Evolutionary conservation across 2,797 vertebrate genomes (phyloP).

Genomic region (Tarsius wallacei): DNA sequence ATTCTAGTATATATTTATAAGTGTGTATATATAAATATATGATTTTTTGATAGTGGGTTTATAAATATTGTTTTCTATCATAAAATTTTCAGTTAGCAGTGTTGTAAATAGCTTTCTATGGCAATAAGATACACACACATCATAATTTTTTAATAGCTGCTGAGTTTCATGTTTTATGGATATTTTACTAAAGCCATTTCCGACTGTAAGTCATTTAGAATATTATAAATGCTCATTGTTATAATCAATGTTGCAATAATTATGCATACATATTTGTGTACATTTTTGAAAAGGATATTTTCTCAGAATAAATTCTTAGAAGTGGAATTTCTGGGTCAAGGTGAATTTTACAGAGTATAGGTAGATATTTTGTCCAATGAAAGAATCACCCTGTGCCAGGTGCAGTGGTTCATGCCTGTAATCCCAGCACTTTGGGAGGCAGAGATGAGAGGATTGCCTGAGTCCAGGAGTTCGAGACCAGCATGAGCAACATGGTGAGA

Average conservation of each 20-base stretch:
- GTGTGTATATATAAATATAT: neutral
- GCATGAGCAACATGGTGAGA: too few species aligned
- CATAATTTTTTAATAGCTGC: constrained; percentile 37
- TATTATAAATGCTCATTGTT: constrained; percentile 27
- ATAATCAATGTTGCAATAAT: constrained; percentile 13
- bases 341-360: neutral
- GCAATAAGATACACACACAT: neutral
- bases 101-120: neutral
- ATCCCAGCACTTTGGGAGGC: too few species aligned
- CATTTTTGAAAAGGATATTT: constrained; percentile 44
- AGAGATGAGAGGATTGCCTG: too few species aligned
- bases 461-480: too few species aligned
- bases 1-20: constrained; percentile 22
- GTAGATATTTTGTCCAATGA: neutral
- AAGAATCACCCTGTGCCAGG: neutral
- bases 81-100: neutral
- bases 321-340: neutral
- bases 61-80: neutral
- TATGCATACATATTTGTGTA: constrained; percentile 19
- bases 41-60: neutral
- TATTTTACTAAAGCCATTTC: constrained; percentile 55
- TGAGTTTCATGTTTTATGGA: neutral
- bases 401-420: too few species aligned
- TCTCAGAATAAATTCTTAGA: constrained; percentile 26
- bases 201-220: neutral